These are phyloP conservation scores for Dione juno DNA, from an alignment of 2,888 invertebrate genomes.

Conservation along the genomic window DNA sequence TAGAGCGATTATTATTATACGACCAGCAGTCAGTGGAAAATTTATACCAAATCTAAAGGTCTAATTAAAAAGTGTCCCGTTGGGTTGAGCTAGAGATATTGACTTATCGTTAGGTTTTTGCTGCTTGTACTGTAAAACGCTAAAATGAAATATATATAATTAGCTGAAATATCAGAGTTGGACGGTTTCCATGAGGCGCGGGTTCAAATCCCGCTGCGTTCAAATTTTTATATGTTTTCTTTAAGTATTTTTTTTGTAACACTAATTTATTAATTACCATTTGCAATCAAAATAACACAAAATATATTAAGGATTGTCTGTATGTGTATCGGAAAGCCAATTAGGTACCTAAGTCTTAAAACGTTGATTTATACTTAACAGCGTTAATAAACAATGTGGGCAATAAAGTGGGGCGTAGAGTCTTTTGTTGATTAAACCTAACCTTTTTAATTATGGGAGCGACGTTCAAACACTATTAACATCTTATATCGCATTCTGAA, in stretches of 20 bases:
- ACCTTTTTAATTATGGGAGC: constrained; percentile 10
- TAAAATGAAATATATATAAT: no score
- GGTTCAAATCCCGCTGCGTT: no score
- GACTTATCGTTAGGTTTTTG: no score
- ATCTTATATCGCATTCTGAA: neutral
- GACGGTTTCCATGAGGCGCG: no score
- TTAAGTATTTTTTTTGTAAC: no score
- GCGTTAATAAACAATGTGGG: neutral
- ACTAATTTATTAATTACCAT: neutral
- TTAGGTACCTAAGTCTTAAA: constrained; percentile 7
- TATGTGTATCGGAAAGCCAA: constrained; percentile 1
- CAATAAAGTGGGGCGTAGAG: neutral
- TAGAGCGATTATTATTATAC: neutral
- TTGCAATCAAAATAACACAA: neutral
- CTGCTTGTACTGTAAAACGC: no score
- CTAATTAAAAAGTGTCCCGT: neutral
- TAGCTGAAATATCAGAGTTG: no score
- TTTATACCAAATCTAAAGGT: neutral
- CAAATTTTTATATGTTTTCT: no score
- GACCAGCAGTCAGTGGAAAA: neutral
- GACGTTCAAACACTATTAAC: constrained; percentile 3
- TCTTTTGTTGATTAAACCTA: constrained; percentile 21
- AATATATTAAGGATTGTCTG: constrained; percentile 1
- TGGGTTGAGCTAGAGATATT: neutral
- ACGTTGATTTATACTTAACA: constrained; percentile 10